phyloP scores from a whole-genome alignment of 1,140 invertebrate species.

The Diorhabda elongata region DNA sequence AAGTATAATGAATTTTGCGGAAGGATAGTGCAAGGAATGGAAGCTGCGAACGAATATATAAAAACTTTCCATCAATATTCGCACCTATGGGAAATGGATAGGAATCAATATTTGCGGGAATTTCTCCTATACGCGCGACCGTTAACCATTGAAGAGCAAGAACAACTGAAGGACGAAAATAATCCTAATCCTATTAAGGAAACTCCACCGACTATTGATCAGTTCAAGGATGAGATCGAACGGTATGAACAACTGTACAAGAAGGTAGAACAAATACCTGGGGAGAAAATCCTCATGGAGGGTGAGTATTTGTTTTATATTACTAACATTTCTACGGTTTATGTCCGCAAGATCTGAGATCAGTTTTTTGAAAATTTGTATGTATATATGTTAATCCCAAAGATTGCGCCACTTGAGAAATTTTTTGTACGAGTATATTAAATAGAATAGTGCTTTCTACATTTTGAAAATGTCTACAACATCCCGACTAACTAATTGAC shows the following conservation, averaged over 20 bases:
- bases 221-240: slow-evolving; percentile 91
- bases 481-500: too few relatives aligned
- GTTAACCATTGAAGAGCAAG: slow-evolving; percentile 79
- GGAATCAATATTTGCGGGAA: slow-evolving; percentile 65
- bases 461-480: too few relatives aligned
- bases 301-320: background rate
- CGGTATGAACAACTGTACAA: slow-evolving; percentile 83
- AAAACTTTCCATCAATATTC: slow-evolving; percentile 72
- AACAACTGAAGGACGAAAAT: slow-evolving; percentile 61
- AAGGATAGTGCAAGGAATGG: slow-evolving; percentile 25
- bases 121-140: slow-evolving; percentile 85
- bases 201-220: slow-evolving; percentile 73
- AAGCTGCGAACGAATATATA: slow-evolving; percentile 64
- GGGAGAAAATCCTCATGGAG: slow-evolving; percentile 35
- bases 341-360: too few relatives aligned
- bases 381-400: too few relatives aligned
- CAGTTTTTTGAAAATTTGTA: too few relatives aligned
- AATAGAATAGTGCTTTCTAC: too few relatives aligned
- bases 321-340: too few relatives aligned
- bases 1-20: slow-evolving; percentile 40
- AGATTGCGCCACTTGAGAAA: too few relatives aligned
- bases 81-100: slow-evolving; percentile 88
- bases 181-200: slow-evolving; percentile 49
- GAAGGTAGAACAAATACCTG: slow-evolving; percentile 53
- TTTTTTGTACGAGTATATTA: too few relatives aligned